Percentiles rank a stretch among this genome's conserved stretches.
phyloP scores from a whole-genome alignment of 1,140 invertebrate genomes.

The Camponotus vicinus region DNA sequence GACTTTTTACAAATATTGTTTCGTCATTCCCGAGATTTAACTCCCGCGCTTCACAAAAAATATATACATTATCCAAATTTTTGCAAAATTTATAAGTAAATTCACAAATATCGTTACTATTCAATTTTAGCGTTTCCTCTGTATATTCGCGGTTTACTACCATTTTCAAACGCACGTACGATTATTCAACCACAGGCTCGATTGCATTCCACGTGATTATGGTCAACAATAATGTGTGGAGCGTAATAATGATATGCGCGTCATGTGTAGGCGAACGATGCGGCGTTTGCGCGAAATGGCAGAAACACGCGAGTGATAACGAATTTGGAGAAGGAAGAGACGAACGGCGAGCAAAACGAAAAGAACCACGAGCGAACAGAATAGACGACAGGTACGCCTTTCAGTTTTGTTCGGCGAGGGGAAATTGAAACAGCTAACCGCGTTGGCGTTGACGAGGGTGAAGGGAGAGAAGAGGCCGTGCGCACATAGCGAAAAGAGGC shows the following conservation, averaged over 20 bases:
- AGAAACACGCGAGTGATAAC: slow-evolving; percentile 20
- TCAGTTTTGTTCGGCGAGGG: slow-evolving; percentile 80
- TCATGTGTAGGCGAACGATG: slow-evolving; percentile 14
- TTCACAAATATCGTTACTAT: not conserved
- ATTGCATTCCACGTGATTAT: slow-evolving; percentile 50
- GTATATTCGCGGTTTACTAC: not conserved
- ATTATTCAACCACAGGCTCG: slow-evolving; percentile 43
- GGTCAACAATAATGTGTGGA: slow-evolving; percentile 39
- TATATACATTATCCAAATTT: not conserved
- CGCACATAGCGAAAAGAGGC: slow-evolving; percentile 61
- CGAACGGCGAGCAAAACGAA: slow-evolving; percentile 7
- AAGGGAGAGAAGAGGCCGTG: slow-evolving; percentile 53
- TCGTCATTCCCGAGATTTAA: not conserved
- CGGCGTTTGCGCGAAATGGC: slow-evolving; percentile 19
- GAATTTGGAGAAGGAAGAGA: slow-evolving; percentile 27
- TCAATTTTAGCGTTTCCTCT: slow-evolving; percentile 28
- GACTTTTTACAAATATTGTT: not conserved
- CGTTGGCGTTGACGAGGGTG: slow-evolving; percentile 80
- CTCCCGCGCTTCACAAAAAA: not conserved
- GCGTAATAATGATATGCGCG: slow-evolving; percentile 33
- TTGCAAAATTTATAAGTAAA: not conserved
- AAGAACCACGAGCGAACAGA: slow-evolving; percentile 50
- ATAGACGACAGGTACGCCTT: slow-evolving; percentile 76
- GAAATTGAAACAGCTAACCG: slow-evolving; percentile 84
- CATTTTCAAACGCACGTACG: slow-evolving; percentile 1